These are phyloP conservation scores for Crossaster papposus DNA, from an alignment of 53 echinoderm and acorn worm genomes.

Conservation along the genomic window DNA sequence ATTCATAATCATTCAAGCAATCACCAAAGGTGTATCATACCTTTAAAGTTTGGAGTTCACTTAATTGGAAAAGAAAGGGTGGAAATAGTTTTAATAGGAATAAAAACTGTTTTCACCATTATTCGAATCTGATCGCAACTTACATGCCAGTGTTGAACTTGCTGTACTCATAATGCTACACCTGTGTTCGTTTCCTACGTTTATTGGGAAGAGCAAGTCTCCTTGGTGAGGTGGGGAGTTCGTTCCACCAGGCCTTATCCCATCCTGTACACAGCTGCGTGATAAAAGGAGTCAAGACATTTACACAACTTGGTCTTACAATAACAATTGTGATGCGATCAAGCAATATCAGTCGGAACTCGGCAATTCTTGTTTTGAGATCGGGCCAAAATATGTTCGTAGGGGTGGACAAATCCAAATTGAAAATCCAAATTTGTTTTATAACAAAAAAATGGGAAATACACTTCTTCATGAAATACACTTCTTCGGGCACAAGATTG, in stretches of 20 bases:
- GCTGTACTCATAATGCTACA: constrained; percentile 78
- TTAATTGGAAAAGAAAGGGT: neutral
- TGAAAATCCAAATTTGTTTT: too few species aligned
- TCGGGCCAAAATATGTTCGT: too few species aligned
- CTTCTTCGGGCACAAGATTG: neutral
- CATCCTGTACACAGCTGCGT: constrained; percentile 33
- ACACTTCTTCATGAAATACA: too few species aligned
- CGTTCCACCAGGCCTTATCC: constrained; percentile 13
- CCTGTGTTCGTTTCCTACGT: constrained; percentile 60
- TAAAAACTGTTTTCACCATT: neutral
- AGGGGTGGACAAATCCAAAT: too few species aligned
- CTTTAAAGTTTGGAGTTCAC: neutral
- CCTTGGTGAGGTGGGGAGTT: constrained; percentile 54
- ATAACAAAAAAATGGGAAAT: too few species aligned
- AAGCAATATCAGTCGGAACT: too few species aligned
- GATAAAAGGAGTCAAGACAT: neutral
- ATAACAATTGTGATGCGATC: too few species aligned
- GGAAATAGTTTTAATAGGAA: neutral
- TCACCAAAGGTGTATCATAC: too few species aligned
- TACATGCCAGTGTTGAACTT: constrained; percentile 71
- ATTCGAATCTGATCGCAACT: neutral
- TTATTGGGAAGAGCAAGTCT: constrained; percentile 59
- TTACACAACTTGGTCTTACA: neutral
- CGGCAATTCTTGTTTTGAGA: too few species aligned
- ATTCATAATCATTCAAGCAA: too few species aligned